Percentiles rank a stretch among this genome's conserved stretches.
phyloP scores from a whole-genome alignment of 2,888 invertebrate genomes.

The Hydropsyche betteni region DNA sequence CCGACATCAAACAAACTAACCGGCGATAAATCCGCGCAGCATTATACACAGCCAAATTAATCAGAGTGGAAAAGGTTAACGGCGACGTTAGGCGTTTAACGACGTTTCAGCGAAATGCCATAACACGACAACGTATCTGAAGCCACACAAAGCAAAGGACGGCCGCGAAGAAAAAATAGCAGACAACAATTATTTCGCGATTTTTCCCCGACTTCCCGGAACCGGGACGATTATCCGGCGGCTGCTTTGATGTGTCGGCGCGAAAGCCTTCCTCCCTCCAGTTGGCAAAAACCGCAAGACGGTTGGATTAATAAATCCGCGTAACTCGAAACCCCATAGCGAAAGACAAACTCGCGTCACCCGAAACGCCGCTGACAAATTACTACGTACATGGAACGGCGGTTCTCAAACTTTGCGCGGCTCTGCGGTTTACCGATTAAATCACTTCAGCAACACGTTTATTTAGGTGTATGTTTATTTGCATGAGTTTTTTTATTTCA shows the following conservation, averaged over 20 bases:
- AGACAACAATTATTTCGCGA: no score
- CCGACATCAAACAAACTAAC: no score
- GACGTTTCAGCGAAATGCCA: slow-evolving; percentile 10
- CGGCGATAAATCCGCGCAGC: no score
- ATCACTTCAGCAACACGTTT: no score
- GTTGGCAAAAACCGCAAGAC: slow-evolving; percentile 1
- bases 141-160: not conserved
- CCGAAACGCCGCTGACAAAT: slow-evolving; percentile 17
- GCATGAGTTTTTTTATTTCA: no score
- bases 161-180: not conserved
- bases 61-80: slow-evolving; percentile 25
- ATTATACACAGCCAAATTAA: slow-evolving; percentile 6
- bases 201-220: no score
- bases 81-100: slow-evolving; percentile 9
- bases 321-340: slow-evolving; percentile 17
- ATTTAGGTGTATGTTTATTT: no score
- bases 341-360: slow-evolving; percentile 22
- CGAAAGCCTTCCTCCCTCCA: not conserved
- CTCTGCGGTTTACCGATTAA: not conserved
- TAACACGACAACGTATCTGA: not conserved
- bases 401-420: slow-evolving; percentile 1
- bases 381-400: not conserved
- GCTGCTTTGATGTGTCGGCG: not conserved
- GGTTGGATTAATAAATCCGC: slow-evolving; percentile 22
- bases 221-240: not conserved